Evolutionary conservation across 2,113 vertebrate genomes (phyloP), one percentile per base, ranked within the genome.

Genomic region (Neofelis nebulosa): DNA sequence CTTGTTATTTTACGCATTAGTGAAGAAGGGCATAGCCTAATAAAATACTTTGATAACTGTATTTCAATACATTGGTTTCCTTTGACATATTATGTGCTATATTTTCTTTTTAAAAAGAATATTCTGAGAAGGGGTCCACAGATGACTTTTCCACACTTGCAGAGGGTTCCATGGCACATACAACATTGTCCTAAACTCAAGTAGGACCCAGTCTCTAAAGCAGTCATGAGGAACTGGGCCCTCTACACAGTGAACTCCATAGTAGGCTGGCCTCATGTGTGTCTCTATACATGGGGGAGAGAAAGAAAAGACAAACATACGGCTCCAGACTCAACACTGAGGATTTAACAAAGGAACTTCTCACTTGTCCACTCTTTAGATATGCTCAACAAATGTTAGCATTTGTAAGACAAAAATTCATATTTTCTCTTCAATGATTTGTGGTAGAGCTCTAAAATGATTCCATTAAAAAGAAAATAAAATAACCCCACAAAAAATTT

Each of bases 391-490:
- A 82, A 96, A 85, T 36, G n/a, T 95, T 81, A 91, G 29, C 66
- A 83, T 96, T 92, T 65, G 23, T n/a, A 63, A 82, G 76, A 84
- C 11, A 61, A 93, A 86, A 89, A 38, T 93, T 74, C 80, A 29
- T 9, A 87, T 96, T 95, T 94, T 74, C 57, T 95, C 41, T 57
- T 95, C 68, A 83, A 2, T 69, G 85, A 86, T 69, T 86, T 93
- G 68, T 3, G n/a, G 63, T 45, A 63, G 4, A 86, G 61, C 33
- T 96, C 87, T 74, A 94, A 94, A 88, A 88, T 83, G 12, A 74
- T 89, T 94, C 89, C n/a, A 50, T 88, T 78, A 65, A 76, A 63
- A 96, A 78, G 9, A 71, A 95, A 94, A 85, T 10, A 84, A 83
- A 81, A 94, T 21, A 38, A 73, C 74, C 23, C 66, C 36, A 89